Percentiles rank a stretch among this genome's conserved stretches.
phyloP scores from a whole-genome alignment of 2,888 invertebrate species.

The Drosophila meridiana region DNA sequence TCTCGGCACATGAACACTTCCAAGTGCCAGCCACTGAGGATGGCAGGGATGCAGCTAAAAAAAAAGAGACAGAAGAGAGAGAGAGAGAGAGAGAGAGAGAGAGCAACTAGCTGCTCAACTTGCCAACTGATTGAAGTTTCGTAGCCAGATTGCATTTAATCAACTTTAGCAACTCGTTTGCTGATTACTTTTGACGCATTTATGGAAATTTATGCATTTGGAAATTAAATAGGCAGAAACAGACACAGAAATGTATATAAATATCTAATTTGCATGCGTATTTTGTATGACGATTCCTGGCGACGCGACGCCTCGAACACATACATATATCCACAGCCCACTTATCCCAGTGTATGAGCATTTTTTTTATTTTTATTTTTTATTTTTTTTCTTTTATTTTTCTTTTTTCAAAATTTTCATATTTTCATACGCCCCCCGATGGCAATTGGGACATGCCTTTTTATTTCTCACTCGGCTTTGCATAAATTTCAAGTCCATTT shows the following conservation, averaged over 20 bases:
- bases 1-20: conserved; percentile 22
- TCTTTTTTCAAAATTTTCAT: neutral
- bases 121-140: conserved; percentile 45
- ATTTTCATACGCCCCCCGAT: conserved; percentile 20
- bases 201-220: conserved; percentile 58
- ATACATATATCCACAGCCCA: conserved; percentile 13
- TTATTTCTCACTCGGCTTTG: conserved; percentile 55
- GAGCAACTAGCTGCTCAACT: conserved; percentile 1
- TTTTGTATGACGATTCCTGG: conserved; percentile 1
- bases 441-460: conserved; percentile 43
- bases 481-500: conserved; percentile 66
- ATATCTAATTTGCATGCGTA: conserved; percentile 48
- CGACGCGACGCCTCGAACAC: conserved; percentile 9
- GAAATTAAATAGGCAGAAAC: conserved; percentile 37
- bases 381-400: neutral
- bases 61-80: neutral
- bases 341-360: conserved; percentile 3
- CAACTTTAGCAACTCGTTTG: conserved; percentile 58
- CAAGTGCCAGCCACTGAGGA: neutral
- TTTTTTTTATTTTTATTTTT: neutral
- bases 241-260: conserved; percentile 5
- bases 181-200: conserved; percentile 49
- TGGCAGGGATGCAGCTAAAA: neutral
- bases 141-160: conserved; percentile 55
- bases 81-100: too few relatives aligned